These are phyloP conservation scores for Drosophila bifasciata DNA, from an alignment of 1,140 invertebrate genomes.

Conservation along the genomic window DNA sequence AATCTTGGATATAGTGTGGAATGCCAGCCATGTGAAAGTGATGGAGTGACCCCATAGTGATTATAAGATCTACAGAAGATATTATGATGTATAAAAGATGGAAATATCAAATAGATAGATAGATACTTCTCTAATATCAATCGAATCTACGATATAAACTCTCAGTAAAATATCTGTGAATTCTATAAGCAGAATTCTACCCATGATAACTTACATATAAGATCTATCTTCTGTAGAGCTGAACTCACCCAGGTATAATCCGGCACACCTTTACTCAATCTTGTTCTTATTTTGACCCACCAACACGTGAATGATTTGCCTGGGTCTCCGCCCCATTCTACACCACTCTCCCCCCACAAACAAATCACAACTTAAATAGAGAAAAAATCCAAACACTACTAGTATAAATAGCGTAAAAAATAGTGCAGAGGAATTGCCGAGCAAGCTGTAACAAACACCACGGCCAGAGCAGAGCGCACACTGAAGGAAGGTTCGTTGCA, in stretches of 20 bases:
- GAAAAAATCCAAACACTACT: conserved; percentile 26
- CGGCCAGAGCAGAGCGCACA: background rate
- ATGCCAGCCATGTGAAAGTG: background rate
- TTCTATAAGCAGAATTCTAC: no score
- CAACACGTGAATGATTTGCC: conserved; percentile 17
- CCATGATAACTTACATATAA: no score
- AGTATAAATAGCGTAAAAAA: conserved; percentile 48
- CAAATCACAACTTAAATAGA: conserved; percentile 18
- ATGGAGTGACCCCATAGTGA: no score
- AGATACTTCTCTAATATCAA: no score
- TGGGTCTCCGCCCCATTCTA: background rate
- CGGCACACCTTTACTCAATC: background rate
- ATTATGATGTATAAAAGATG: no score
- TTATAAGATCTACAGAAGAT: no score
- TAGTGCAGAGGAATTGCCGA: conserved; percentile 46
- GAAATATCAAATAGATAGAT: no score
- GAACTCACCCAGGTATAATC: no score
- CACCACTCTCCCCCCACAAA: conserved; percentile 10
- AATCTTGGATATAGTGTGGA: conserved; percentile 29
- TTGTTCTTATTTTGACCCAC: conserved; percentile 11
- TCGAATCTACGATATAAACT: no score
- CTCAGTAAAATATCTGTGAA: no score
- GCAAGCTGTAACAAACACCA: conserved; percentile 34
- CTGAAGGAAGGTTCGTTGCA: background rate
- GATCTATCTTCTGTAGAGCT: no score